Percentiles rank a stretch among this genome's conserved stretches.
Conservation (phyloP, 2,113 vertebrate species). For the Colinus virginianus region DNA sequence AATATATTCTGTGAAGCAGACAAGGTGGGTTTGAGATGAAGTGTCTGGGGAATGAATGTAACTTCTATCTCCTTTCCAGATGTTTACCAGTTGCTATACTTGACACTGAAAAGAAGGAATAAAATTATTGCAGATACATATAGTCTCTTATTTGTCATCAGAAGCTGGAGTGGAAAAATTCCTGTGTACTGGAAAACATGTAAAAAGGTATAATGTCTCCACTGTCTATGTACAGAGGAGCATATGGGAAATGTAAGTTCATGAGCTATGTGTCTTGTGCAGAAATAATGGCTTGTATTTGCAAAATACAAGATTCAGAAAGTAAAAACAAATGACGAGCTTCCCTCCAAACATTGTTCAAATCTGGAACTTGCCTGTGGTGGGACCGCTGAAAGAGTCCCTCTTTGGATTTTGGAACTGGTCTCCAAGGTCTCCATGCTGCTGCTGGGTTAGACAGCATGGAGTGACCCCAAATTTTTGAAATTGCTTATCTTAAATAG, state of each 20-base stretch:
- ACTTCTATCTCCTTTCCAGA: not conserved
- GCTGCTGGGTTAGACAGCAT: not conserved
- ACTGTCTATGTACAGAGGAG: not conserved
- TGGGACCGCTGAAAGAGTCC: not conserved
- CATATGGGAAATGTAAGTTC: not conserved
- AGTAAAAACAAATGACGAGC: not conserved
- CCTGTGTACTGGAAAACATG: not conserved
- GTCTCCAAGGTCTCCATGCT: not conserved
- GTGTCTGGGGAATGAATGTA: accelerated
- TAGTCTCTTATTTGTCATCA: not conserved
- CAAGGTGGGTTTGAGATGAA: not conserved
- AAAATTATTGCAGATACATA: not conserved
- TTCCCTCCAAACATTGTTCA: not conserved
- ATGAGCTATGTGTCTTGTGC: not conserved
- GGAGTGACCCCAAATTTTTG: not conserved
- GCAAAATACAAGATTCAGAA: not conserved
- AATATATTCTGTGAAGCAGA: not conserved
- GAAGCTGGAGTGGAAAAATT: not conserved
- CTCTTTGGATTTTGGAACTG: not conserved
- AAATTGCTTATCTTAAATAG: not conserved
- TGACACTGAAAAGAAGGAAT: not conserved
- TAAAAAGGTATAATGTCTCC: not conserved
- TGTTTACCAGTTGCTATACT: not conserved
- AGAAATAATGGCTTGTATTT: not conserved
- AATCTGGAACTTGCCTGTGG: not conserved